Base-by-base conservation (phyloP, 2,888 invertebrate genomes). In the Ypsolopha scabrella region DNA sequence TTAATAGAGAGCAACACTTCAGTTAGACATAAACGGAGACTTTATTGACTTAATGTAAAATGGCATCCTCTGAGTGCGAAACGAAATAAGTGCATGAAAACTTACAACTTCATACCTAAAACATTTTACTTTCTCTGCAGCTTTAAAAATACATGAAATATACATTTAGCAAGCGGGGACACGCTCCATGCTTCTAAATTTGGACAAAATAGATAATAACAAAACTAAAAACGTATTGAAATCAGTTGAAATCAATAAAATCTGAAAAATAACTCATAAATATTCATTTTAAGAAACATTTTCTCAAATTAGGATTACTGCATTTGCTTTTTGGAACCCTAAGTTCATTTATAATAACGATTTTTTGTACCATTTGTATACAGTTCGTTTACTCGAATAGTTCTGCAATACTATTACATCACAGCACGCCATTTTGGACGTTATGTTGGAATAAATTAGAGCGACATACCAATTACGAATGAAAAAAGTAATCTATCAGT, bases 61-160 rank as follows among this genome's bases (percentile, higher is more conserved):
- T 70, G 70, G 72, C 77, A 73, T 68, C 63, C 70, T 72, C 65
- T 62, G 7, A 1, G 6, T 44, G 6, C 35, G 6, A 47, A n/a
- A 14, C 38, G 9, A 7, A n/a, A 24, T 24, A 24, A 38, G 41
- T 48, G 37, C 48, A 24, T n/a, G 36, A 46, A 7, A 37, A 38
- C 11, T 2, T 33, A 9, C 9, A 34, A 34, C 62, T 7, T 41
- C 48, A 52, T 51, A 60, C 54, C 48, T 51, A 53, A 41, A 55
- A 81, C 74, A 78, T 75, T 77, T 82, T 80, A 83, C 80, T 83
- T 82, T 82, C 82, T 80, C 83, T 82, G 82, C 80, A 65, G 81
- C 82, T 60, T 67, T 56, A 60, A 67, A 68, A 64, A 64, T 1
- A 66, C 59, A 64, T 65, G 60, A 59, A 60, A 67, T 67, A 68